These are phyloP conservation scores for Chironomus tentans DNA, from an alignment of 2,888 invertebrate species.

Conservation along the genomic window DNA sequence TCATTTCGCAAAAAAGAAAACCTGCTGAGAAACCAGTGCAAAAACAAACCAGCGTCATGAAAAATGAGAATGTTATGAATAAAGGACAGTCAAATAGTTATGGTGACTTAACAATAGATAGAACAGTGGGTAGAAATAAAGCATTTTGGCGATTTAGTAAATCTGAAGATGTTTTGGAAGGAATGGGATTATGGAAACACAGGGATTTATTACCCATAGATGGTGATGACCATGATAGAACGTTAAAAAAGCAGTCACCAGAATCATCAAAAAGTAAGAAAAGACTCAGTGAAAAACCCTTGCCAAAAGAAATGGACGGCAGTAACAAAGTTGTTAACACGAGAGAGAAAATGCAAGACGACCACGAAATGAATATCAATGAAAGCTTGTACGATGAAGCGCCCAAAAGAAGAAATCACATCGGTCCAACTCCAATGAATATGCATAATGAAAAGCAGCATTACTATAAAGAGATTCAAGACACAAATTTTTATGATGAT, in stretches of 20 bases:
- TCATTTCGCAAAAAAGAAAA: not conserved
- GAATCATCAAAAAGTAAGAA: not conserved
- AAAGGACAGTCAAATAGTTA: constrained; percentile 31
- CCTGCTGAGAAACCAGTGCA: not conserved
- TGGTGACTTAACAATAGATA: constrained; percentile 34
- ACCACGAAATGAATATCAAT: not conserved
- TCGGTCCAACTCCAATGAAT: constrained; percentile 34
- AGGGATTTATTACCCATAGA: constrained; percentile 69
- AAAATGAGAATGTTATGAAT: constrained; percentile 1
- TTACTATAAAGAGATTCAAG: constrained; percentile 42
- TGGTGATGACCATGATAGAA: constrained; percentile 36
- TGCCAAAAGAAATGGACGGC: not conserved
- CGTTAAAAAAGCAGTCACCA: not conserved
- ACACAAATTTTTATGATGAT: constrained; percentile 54
- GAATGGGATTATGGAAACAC: constrained; percentile 81
- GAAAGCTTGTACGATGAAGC: constrained; percentile 20
- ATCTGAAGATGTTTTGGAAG: constrained; percentile 65
- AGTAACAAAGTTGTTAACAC: not conserved
- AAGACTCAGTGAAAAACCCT: not conserved
- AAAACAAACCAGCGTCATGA: too few species aligned
- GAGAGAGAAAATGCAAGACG: not conserved
- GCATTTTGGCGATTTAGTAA: constrained; percentile 79
- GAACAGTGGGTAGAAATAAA: constrained; percentile 66
- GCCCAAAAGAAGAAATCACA: constrained; percentile 17
- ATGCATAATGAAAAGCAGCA: constrained; percentile 33